Evolutionary conservation across 2,888 invertebrate genomes (phyloP).

Genomic region (Pterobdella sp.): DNA sequence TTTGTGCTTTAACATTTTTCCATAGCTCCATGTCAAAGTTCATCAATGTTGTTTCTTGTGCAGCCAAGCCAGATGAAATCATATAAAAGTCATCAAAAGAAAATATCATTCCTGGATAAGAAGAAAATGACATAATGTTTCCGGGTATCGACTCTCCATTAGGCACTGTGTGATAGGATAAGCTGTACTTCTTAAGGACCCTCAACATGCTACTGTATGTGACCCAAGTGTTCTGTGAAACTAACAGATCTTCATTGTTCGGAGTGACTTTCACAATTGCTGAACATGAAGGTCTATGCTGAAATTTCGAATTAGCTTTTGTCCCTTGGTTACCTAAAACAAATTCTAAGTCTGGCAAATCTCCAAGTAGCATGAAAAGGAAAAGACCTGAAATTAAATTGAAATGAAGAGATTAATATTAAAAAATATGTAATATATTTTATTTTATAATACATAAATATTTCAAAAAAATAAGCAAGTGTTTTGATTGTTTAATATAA

Average conservation of each 20-base stretch:
- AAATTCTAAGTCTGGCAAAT: constrained; percentile 63
- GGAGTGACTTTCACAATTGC: constrained; percentile 62
- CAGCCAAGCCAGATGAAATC: constrained; percentile 58
- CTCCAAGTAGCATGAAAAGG: constrained; percentile 64
- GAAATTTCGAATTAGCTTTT: constrained; percentile 30
- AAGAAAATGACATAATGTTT: constrained; percentile 66
- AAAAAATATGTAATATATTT: neutral
- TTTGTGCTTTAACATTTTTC: constrained; percentile 59
- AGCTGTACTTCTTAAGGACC: constrained; percentile 73
- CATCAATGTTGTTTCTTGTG: constrained; percentile 70
- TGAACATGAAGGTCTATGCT: constrained; percentile 57
- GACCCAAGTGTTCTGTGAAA: constrained; percentile 74
- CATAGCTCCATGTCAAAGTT: constrained; percentile 67
- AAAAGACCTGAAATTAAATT: neutral
- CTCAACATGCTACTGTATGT: constrained; percentile 74
- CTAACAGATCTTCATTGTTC: constrained; percentile 57
- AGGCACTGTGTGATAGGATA: constrained; percentile 57
- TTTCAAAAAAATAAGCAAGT: neutral
- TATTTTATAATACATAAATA: neutral
- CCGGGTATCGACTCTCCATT: constrained; percentile 58
- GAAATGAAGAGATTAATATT: neutral
- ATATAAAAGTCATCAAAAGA: constrained; percentile 77
- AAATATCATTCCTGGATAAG: constrained; percentile 69
- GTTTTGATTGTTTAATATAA: neutral
- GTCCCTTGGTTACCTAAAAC: constrained; percentile 35